Evolutionary conservation across 2,113 vertebrate species (phyloP).

Genomic region (Xenopus tropicalis): UCB_Xtro_10.0 CM004444.2:141493501-141494000

Average conservation of each 20-base stretch:
- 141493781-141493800: constrained; percentile 21
- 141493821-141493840: constrained; percentile 24
- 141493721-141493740: constrained; percentile 26
- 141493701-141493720: constrained; percentile 17
- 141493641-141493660: neutral
- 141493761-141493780: constrained; percentile 14
- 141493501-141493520: too few species aligned
- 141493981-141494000: too few species aligned
- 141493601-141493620: too few species aligned
- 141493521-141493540: too few species aligned
- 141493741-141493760: constrained; percentile 17
- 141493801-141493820: constrained; percentile 25
- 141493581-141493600: too few species aligned
- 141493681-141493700: neutral
- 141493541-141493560: too few species aligned
- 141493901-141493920: constrained; percentile 11
- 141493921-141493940: neutral
- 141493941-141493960: neutral
- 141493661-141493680: neutral
- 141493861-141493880: constrained; percentile 26
- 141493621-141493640: neutral
- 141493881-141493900: constrained; percentile 9
- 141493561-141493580: too few species aligned
- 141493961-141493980: neutral
- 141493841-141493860: constrained; percentile 24